phyloP scores from a whole-genome alignment of 1,140 invertebrate species.

The Teleopsis dalmanni region DNA sequence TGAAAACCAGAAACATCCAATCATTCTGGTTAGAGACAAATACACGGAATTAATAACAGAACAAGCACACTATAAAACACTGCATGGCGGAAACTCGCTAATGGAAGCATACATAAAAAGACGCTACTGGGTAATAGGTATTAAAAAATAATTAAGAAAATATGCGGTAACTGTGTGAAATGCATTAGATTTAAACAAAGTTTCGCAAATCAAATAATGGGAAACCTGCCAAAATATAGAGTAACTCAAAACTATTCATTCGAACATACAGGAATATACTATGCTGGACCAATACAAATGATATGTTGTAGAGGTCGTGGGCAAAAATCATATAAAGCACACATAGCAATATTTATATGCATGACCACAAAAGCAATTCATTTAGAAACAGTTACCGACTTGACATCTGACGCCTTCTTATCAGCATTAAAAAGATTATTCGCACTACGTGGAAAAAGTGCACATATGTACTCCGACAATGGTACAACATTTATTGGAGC shows the following conservation, averaged over 20 bases:
- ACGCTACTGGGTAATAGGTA: no score
- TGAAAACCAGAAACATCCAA: no score
- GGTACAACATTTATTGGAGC: no score
- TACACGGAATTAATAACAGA: no score
- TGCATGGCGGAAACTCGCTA: no score
- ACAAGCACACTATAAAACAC: no score
- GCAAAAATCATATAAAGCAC: not conserved
- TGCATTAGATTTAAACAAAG: not conserved
- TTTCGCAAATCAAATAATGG: not conserved
- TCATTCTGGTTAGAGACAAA: no score
- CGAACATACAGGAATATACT: not conserved
- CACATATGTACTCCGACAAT: conserved; percentile 26
- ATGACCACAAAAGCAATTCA: conserved; percentile 43
- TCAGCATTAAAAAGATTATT: conserved; percentile 34
- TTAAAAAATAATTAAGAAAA: no score
- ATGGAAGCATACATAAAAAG: no score
- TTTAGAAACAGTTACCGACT: conserved; percentile 39
- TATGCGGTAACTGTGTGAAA: no score
- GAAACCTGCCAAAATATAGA: not conserved
- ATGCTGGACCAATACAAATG: not conserved
- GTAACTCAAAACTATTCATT: not conserved
- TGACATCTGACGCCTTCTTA: conserved; percentile 33
- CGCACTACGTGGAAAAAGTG: conserved; percentile 19
- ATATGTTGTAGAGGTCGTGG: not conserved
- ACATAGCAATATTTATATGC: conserved; percentile 12